Evolutionary conservation across 2,113 vertebrate genomes (phyloP).

Genomic region (Mungos mungo): DNA sequence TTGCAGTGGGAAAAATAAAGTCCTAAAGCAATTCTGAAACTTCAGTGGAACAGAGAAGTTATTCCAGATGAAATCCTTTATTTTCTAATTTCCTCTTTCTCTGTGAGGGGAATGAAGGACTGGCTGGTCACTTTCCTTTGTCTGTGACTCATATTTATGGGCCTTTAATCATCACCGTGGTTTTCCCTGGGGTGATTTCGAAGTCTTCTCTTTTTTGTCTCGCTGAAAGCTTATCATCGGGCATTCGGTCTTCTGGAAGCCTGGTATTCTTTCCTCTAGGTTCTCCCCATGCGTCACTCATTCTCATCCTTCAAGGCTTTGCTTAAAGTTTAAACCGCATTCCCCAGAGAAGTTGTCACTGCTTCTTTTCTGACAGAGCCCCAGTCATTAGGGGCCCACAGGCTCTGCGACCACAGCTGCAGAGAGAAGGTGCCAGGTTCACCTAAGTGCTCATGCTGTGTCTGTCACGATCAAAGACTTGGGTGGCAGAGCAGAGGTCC

Average conservation of each 20-base stretch:
- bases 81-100: slow-evolving; percentile 36
- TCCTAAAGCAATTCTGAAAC: neutral
- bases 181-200: slow-evolving; percentile 10
- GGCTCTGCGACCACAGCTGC: neutral
- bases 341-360: neutral
- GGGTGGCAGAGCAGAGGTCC: neutral
- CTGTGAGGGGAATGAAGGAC: neutral
- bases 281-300: neutral
- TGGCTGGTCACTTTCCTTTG: neutral
- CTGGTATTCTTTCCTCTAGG: neutral
- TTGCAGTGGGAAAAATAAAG: neutral
- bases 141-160: neutral
- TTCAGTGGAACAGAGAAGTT: neutral
- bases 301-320: neutral
- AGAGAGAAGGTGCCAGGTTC: neutral
- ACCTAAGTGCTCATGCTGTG: neutral
- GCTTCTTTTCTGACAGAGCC: neutral
- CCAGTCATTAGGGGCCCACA: too few relatives aligned
- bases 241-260: neutral
- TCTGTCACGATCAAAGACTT: neutral
- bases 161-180: neutral
- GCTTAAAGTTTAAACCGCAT: neutral
- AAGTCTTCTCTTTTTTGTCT: neutral
- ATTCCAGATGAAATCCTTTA: neutral
- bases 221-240: neutral